Conservation (phyloP, 2,888 invertebrate genomes). For the Diarsia mendica region DNA sequence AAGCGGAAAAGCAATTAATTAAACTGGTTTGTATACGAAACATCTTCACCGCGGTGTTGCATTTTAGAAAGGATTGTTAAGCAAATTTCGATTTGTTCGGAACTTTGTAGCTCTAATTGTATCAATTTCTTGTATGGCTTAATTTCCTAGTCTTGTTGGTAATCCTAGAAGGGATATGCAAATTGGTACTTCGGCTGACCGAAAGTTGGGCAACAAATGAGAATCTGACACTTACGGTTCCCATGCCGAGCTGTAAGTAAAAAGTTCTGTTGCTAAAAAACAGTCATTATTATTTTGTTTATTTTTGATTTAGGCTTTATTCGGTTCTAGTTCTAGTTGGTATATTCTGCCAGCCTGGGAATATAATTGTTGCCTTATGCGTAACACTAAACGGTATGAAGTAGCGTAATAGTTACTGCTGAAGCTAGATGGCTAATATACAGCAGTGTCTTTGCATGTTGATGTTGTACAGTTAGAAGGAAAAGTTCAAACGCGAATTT, state of each 20-base stretch:
- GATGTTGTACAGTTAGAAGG: neutral
- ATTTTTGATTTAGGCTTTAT: neutral
- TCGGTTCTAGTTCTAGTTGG: too few species aligned
- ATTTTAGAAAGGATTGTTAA: constrained; percentile 65
- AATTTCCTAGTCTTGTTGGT: constrained; percentile 10
- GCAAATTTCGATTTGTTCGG: constrained; percentile 55
- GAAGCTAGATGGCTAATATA: neutral
- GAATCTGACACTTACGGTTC: constrained; percentile 9
- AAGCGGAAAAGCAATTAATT: constrained; percentile 77
- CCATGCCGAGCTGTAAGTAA: constrained; percentile 22
- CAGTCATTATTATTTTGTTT: constrained; percentile 22
- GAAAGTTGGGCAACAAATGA: constrained; percentile 20
- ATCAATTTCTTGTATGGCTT: constrained; percentile 22
- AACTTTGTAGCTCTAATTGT: constrained; percentile 25
- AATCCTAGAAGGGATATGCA: constrained; percentile 18
- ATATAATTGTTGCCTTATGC: neutral
- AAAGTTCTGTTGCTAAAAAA: constrained; percentile 24
- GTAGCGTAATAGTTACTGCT: too few species aligned
- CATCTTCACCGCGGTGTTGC: constrained; percentile 64
- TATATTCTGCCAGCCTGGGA: neutral
- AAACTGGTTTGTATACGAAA: constrained; percentile 75
- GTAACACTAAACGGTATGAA: neutral
- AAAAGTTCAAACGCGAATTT: too few species aligned
- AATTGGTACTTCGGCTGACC: constrained; percentile 14
- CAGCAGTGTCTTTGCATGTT: neutral